Evolutionary conservation across 2,797 vertebrate genomes (phyloP), one percentile per base, ranked within the genome.

Genomic region (Scarus forsteni): DNA sequence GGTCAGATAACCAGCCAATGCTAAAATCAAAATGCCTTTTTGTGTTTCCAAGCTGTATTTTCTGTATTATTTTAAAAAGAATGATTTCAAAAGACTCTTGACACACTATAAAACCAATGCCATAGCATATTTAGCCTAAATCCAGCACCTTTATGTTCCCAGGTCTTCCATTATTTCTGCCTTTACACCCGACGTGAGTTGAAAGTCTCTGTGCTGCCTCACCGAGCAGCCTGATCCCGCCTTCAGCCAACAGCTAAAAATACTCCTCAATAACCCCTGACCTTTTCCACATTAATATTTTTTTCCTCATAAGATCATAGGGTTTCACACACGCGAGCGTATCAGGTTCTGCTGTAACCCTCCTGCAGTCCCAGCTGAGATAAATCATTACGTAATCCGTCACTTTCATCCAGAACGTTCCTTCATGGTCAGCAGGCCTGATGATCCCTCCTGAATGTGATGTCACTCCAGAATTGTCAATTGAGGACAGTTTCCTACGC

Each of bases 331-430:
- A 45, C 70, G 68, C 77, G 0, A 35, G 44, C 12, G 46, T 88
- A 90, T 92, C 85, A 61, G 48, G 76, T 92, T 90, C 68, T 73
- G 69, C 57, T 60, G 59, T 45, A 75, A 84, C 49, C 63, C 48
- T 12, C 55, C 56, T 70, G 62, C 35, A 19, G 46, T 52, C 44
- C 55, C 40, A 42, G 19, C 67, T 68, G 58, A 65, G 65, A 84
- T 91, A 87, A 89, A 89, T 88, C 75, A 88, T 79, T 59, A 66
- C 11, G 55, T 53, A 81, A 86, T 86, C 74, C 57, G 52, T 75
- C 83, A 66, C 11, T 77, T 77, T 75, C 49, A 69, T 58, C 79
- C 60, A 77, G 62, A 81, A 69, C 50, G 72, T 76, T 89, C 71
- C 44, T 40, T 73, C 43, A 38, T 51, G 81, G 65, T 79, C 78